Conservation (phyloP, 2,113 vertebrate genomes). For the Ivindomyrus marchei region DNA sequence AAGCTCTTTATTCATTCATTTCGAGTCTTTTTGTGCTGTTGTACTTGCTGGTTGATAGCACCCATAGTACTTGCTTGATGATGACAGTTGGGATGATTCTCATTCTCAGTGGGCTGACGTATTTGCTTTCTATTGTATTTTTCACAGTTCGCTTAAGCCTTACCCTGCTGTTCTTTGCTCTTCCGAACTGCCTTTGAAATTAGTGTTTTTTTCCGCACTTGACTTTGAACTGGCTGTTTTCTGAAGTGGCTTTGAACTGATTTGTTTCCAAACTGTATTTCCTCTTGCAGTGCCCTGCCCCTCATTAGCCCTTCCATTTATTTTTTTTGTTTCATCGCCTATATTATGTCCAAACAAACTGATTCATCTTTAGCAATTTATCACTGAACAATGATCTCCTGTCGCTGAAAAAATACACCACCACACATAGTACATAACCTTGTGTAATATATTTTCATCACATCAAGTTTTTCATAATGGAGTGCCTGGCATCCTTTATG, state of each 20-base stretch:
- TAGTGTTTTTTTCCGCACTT: neutral
- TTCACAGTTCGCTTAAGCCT: neutral
- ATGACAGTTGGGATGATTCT: neutral
- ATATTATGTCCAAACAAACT: neutral
- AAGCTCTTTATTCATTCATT: too few species aligned
- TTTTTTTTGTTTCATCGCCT: neutral
- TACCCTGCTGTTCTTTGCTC: neutral
- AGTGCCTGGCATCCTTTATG: neutral
- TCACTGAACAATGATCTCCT: neutral
- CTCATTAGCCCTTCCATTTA: neutral
- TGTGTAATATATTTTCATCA: neutral
- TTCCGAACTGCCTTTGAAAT: neutral
- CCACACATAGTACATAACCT: neutral
- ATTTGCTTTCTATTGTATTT: neutral
- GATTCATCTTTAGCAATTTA: neutral
- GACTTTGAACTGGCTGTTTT: neutral
- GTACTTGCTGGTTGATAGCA: too few species aligned
- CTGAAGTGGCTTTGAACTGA: neutral
- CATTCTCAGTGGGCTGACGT: neutral
- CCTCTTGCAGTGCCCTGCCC: neutral
- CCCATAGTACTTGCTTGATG: neutral
- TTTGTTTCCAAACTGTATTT: neutral
- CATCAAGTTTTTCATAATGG: neutral
- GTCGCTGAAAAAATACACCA: neutral
- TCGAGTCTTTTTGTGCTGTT: too few species aligned